These are phyloP conservation scores for Girardia tigrina DNA, from an alignment of 2,888 invertebrate species.

Conservation along the genomic window DNA sequence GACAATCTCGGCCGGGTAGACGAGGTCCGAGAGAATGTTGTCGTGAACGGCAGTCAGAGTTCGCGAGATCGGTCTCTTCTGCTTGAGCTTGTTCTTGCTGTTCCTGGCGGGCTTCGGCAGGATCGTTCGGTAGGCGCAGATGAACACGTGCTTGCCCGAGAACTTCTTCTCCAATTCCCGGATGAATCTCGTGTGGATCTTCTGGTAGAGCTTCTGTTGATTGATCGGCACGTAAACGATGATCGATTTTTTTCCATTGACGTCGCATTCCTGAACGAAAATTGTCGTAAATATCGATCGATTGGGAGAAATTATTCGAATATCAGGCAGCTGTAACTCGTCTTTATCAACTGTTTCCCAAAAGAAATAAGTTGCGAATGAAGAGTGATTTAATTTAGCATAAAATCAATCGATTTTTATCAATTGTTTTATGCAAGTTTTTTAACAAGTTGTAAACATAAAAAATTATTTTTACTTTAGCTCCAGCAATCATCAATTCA, in stretches of 20 bases:
- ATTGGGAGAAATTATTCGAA: background rate
- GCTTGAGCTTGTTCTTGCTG: conserved; percentile 63
- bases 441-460: background rate
- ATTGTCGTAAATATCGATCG: background rate
- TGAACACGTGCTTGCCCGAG: conserved; percentile 87
- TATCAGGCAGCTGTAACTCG: background rate
- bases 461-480: too few species aligned
- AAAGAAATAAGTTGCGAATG: background rate
- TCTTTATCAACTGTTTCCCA: background rate
- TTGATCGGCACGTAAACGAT: conserved; percentile 98
- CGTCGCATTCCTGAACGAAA: background rate
- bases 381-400: background rate
- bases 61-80: conserved; percentile 65
- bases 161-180: conserved; percentile 98
- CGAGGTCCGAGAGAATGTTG: conserved; percentile 85
- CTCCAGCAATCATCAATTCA: background rate
- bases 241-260: conserved; percentile 65
- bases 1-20: conserved; percentile 95
- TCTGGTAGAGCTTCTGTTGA: conserved; percentile 88
- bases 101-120: conserved; percentile 92
- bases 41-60: conserved; percentile 94
- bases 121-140: conserved; percentile 82
- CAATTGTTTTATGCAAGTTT: background rate
- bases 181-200: conserved; percentile 84
- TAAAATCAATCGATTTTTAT: background rate